These are phyloP conservation scores for Tapera naevia DNA, from an alignment of 2,797 vertebrate genomes.

Conservation along the genomic window DNA sequence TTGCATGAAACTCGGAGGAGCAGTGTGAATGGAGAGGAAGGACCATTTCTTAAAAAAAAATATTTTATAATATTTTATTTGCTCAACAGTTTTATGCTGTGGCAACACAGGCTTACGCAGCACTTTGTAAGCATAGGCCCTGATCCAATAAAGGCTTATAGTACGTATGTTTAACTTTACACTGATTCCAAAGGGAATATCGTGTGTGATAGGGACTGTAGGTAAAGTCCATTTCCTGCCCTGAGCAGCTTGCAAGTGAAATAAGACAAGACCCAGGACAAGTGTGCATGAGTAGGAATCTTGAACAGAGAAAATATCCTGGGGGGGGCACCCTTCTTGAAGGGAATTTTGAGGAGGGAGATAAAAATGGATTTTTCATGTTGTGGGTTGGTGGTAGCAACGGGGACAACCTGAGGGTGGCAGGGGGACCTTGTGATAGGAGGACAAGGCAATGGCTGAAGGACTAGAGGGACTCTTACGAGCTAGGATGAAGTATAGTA, in stretches of 20 bases:
- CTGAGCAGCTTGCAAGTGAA: slow-evolving; percentile 27
- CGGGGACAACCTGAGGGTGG: not conserved
- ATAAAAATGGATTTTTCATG: not conserved
- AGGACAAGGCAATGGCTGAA: not conserved
- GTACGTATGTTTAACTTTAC: slow-evolving; percentile 47
- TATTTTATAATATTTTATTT: slow-evolving; percentile 64
- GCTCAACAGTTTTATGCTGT: slow-evolving; percentile 54
- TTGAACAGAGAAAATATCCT: not conserved
- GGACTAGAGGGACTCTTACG: not conserved
- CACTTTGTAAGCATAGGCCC: slow-evolving; percentile 57
- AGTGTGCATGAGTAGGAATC: not conserved
- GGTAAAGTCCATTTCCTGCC: slow-evolving; percentile 59
- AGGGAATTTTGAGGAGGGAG: not conserved
- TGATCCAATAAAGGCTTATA: slow-evolving; percentile 61
- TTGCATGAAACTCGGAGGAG: slow-evolving; percentile 26
- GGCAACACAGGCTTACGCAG: slow-evolving; percentile 62
- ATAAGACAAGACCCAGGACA: slow-evolving; percentile 58
- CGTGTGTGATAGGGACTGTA: slow-evolving; percentile 22
- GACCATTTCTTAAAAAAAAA: slow-evolving; percentile 46
- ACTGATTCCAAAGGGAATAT: slow-evolving; percentile 55
- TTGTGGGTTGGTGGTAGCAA: not conserved
- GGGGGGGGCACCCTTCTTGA: not conserved
- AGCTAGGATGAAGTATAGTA: not conserved
- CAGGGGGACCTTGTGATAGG: not conserved
- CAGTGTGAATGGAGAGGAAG: slow-evolving; percentile 61